Percentiles rank a stretch among this genome's conserved stretches.
Conservation (phyloP, 1,140 invertebrate genomes). For the Venturia canescens region DNA sequence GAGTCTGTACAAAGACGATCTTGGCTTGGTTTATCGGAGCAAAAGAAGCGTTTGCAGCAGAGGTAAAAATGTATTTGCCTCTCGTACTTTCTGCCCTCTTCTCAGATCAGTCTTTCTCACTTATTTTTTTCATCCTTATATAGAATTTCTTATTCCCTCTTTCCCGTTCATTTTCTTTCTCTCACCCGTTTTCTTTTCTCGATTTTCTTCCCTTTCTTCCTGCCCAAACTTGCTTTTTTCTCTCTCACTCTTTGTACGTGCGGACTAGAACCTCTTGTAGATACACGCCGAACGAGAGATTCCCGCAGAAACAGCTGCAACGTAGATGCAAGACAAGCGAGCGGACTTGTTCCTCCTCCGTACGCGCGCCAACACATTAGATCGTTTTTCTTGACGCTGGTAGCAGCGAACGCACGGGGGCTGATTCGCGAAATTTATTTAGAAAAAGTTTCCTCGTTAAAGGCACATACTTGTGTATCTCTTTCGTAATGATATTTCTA, state of each 20-base stretch:
- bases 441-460: conserved; percentile 46
- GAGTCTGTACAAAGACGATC: conserved; percentile 23
- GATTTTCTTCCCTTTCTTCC: background rate
- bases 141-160: too few relatives aligned
- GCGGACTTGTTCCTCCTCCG: background rate
- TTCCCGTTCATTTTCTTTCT: too few relatives aligned
- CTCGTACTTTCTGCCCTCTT: background rate
- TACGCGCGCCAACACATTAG: background rate
- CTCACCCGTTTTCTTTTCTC: background rate
- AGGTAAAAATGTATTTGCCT: background rate
- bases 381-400: background rate
- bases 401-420: background rate
- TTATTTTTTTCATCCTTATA: background rate
- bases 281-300: conserved; percentile 1
- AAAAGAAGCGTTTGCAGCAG: conserved; percentile 14
- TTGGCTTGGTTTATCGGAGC: conserved; percentile 17
- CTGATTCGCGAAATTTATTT: conserved; percentile 46
- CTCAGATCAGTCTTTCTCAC: too few relatives aligned
- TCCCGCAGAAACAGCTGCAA: background rate
- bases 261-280: background rate
- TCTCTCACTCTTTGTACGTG: conserved; percentile 4
- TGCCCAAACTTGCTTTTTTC: background rate
- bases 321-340: background rate
- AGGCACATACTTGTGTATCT: conserved; percentile 37
- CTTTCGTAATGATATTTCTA: conserved; percentile 2